Evolutionary conservation across 2,888 invertebrate genomes (phyloP), one percentile per base, ranked within the genome.

Genomic region (Sminthurinus aureus): DNA sequence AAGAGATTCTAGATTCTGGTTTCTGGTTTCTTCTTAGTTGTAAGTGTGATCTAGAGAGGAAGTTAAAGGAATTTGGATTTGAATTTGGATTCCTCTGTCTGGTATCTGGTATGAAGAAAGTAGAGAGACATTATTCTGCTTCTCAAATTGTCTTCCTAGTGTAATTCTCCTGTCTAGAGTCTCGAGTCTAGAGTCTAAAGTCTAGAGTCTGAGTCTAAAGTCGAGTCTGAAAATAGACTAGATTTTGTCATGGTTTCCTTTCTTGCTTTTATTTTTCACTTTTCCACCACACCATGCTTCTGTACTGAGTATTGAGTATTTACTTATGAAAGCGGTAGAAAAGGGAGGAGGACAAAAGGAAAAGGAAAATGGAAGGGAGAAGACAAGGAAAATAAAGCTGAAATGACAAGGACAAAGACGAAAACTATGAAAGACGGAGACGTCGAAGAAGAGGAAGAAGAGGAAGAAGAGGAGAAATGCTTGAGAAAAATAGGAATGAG

Each of bases 401-500:
- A 67, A 13, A 18, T 13, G 13, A n/a, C 13, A 64, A 64, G 64
- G n/a, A 64, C 13, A 64, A n/a, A 64, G 64, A n/a, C 12, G 67
- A 8, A n/a, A 67, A 15, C 15, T 12, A 15, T 66, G 66, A 8
- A 71, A 71, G 71, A 20, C 4, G 26, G 67, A 22, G 51, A 67
- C 26, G 26, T 38, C 9, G 38, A 77, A 77, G 22, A 38, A 18
- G 51, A 52, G 50, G 77, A 77, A 24, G 64, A 64, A 22, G 18
- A 66, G 51, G 58, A 20, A 12, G 20, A 51, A 38, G 73, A 38
- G 67, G n/a, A n/a, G n/a, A n/a, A 20, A 0, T 20, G 67, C 22
- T 24, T 64, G 67, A 66, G 52, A 67, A 80, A 77, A 81, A 84
- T 83, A 78, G 85, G 87, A 87, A 87, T 88, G 88, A 88, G 87